Evolutionary conservation across 2,888 invertebrate species (phyloP), one percentile per base, ranked within the genome.

Genomic region (Malthinus flaveolus): DNA sequence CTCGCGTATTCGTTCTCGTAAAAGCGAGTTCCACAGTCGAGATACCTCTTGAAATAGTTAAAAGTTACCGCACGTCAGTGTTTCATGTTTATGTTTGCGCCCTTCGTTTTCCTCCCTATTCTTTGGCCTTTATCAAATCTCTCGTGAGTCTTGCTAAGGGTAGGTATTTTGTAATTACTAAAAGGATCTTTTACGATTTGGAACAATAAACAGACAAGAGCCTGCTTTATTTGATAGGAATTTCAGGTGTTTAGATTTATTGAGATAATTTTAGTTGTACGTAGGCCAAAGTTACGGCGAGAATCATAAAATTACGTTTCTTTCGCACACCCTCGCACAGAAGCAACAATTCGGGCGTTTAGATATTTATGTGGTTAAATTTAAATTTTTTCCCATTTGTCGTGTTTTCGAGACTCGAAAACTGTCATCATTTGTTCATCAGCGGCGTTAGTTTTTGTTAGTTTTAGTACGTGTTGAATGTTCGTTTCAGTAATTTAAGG

Each of bases 161-260:
- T 52, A 45, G 52, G 52, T 52, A 52, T 52, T 52, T 52, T 52
- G 44, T 52, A 52, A 52, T 52, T 52, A 52, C 46, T 46, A 32
- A 12, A 35, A 35, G 48, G 45, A 35, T 31, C 52, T 37, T 52
- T 52, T 52, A 52, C 52, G 46, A 52, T 15, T 35, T 52, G 12
- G 12, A 11, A 52, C 45, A 15, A 15, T 46, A 23, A 52, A 52
- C 52, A 23, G 45, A 35, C 11, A 31, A 34, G 46, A 45, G 52
- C 36, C 44, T 11, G 31, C 36, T 52, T 52, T 52, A 45, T 45
- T 52, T 42, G 13, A 23, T 42, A 15, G 39, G 23, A 42, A 7
- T 23, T 23, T 23, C 23, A 23, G 23, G 23, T 23, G 23, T 23
- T 23, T 23, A 23, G 23, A 23, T 23, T 23, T 23, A 23, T 23